Base-by-base conservation (phyloP, 2,888 invertebrate species). In the Drosophila yooni region DNA sequence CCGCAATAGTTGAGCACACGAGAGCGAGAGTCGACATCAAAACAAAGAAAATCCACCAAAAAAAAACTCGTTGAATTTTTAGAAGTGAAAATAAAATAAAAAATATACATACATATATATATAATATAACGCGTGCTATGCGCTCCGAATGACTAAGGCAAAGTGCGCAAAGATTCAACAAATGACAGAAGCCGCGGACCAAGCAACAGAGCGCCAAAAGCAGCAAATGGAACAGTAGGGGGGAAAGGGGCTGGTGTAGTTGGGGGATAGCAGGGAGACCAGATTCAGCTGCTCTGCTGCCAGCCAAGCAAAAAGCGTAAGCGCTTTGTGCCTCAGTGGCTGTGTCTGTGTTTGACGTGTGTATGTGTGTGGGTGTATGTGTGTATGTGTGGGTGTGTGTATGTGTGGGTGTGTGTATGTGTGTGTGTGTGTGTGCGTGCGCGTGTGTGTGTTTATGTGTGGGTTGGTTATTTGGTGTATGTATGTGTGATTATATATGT, bases 151-250 rank as follows among this genome's bases (percentile, higher is more conserved):
- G 79, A 87, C 85, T 88, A 72, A 79, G 79, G 79, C 80, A 70
- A 71, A 82, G 75, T 79, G 74, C 72, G 89, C 84, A 72, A 75
- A 81, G 79, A 85, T 89, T 86, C 86, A 87, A 83, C 89, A 89
- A 90, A 87, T 87, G 90, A 87, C 90, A 90, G 78, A 84, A 88
- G 71, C 76, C 79, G 79, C 70, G 79, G 69, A n/a, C 40, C 72
- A 76, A 71, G 75, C 88, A 74, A 74, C 74, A 81, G 79, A 74
- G 70, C 74, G 72, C 65, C 84, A 70, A 46, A 53, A 53, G 53
- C 53, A 52, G 38, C 29, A 52, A 61, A 29, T 34, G 50, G 10
- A 29, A 21, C 21, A n/a, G 33, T 34, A 0, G n/a, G 38, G 1
- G 7, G 21, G 15, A 27, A 27, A 18, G 33, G 7, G n/a, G 36